Conservation (phyloP, 2,797 vertebrate genomes). For the Octomys mimax region DNA sequence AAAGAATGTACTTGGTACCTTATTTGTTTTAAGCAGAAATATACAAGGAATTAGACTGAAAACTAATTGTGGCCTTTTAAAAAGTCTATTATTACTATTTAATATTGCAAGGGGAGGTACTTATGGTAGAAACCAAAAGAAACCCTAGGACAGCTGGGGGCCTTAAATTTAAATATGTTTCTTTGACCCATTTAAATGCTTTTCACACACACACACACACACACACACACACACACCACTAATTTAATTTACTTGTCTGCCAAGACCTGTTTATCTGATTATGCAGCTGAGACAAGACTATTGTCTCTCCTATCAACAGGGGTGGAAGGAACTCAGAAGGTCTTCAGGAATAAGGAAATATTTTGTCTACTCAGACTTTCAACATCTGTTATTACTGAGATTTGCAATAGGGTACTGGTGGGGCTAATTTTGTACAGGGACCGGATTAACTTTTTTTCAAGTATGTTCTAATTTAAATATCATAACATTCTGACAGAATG, state of each 20-base stretch:
- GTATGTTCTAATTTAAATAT: conserved; percentile 16
- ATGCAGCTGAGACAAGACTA: background rate
- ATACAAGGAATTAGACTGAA: conserved; percentile 76
- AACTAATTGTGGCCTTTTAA: conserved; percentile 74
- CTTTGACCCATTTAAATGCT: conserved; percentile 68
- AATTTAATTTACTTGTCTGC: conserved; percentile 40
- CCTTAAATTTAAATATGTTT: conserved; percentile 70
- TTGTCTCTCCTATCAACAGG: background rate
- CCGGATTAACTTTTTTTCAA: background rate
- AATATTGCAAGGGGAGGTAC: conserved; percentile 80
- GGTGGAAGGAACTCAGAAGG: background rate
- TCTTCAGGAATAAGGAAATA: background rate
- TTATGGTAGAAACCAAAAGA: conserved; percentile 71
- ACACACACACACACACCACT: conserved; percentile 35
- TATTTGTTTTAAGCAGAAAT: conserved; percentile 75
- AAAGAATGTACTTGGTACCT: conserved; percentile 41
- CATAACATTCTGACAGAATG: background rate
- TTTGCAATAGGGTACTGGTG: too few species aligned
- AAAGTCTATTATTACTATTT: conserved; percentile 85
- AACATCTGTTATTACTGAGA: background rate
- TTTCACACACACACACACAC: conserved; percentile 71
- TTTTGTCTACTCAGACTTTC: background rate
- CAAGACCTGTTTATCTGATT: conserved; percentile 20
- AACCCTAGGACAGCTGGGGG: conserved; percentile 52
- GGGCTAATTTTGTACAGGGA: background rate